A percentile compares a stretch with the other conserved stretches of the same genome.
phyloP scores from a whole-genome alignment of 1,140 invertebrate species.

The Telenomus remus region DNA sequence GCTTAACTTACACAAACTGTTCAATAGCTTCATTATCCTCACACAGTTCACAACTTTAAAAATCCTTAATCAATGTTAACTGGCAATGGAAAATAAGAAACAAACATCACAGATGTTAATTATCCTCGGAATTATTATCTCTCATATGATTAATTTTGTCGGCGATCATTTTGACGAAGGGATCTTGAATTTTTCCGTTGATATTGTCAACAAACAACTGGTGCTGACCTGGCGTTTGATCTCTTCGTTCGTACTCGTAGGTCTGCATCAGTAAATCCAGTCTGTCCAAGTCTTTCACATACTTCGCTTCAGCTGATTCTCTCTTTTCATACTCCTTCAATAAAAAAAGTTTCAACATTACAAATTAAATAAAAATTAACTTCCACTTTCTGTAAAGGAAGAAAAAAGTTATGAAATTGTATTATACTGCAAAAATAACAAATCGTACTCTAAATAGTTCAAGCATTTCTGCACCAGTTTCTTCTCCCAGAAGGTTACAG shows the following conservation, averaged over 20 bases:
- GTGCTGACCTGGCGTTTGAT: constrained; percentile 82
- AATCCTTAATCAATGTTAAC: too few species aligned
- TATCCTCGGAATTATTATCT: too few species aligned
- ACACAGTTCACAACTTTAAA: too few species aligned
- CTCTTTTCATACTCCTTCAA: constrained; percentile 94
- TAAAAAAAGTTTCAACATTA: background rate
- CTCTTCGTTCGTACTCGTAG: constrained; percentile 93
- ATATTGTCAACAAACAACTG: constrained; percentile 94
- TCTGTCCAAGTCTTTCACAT: constrained; percentile 96
- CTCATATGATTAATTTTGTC: constrained; percentile 75
- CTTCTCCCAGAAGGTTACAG: constrained; percentile 80
- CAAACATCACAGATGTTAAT: too few species aligned
- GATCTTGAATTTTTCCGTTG: constrained; percentile 85
- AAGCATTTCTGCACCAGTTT: constrained; percentile 82
- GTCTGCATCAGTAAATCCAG: constrained; percentile 98
- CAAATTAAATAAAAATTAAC: too few species aligned
- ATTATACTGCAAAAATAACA: too few species aligned
- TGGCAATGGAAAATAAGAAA: too few species aligned
- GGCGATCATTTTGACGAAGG: constrained; percentile 79
- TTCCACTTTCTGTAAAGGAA: too few species aligned
- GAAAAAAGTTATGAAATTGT: too few species aligned
- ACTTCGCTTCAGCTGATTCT: constrained; percentile 88
- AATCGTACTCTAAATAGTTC: constrained; percentile 82
- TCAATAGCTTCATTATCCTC: too few species aligned
- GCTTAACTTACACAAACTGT: too few species aligned